Base-by-base conservation (phyloP, 2,888 invertebrate species). In the Atrina japonica region DNA sequence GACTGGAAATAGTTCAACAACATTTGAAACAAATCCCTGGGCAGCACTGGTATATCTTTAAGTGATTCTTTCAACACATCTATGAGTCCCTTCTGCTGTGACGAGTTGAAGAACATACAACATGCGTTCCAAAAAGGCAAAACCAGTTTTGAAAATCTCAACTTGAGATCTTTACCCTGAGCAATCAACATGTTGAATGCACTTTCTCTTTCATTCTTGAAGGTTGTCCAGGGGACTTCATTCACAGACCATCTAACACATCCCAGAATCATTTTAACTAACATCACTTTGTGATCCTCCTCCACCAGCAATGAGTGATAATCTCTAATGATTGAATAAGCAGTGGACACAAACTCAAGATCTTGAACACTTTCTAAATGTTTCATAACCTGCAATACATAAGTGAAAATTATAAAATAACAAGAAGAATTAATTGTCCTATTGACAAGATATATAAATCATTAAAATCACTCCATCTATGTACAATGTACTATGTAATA, bases 1-100 rank as follows among this genome's bases (percentile, higher is more conserved):
- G 55, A 27, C 27, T 55, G 30, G 14, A 69, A 69, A 41, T 69
- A 69, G 16, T 47, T 60, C 21, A 47, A 47, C n/a, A 69, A 45
- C 55, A 61, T 63, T 47, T 47, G 21, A 5, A 56, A 30, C 52
- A 69, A 43, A 16, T 63, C 68, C 14, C 23, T 18, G 16, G 55
- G 30, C 0, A 69, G 27, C 11, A 30, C 23, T 3, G 68, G 27
- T 14, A 41, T 45, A 23, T 63, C 41, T 16, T 41, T 41, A 1
- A 69, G 49, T 40, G 68, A 9, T 6, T 47, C 18, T 18, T 41
- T 69, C 6, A 69, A 49, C 6, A 63, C 45, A 16, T 40, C 56
- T 16, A 69, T 21, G 14, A 69, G 25, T 3, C 53, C 55, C 21
- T 63, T 56, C 9, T 63, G 30, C 18, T 56, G 68, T 55, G 45